Conservation (phyloP, 2,888 invertebrate genomes). For the Sarcophaga carnaria region DNA sequence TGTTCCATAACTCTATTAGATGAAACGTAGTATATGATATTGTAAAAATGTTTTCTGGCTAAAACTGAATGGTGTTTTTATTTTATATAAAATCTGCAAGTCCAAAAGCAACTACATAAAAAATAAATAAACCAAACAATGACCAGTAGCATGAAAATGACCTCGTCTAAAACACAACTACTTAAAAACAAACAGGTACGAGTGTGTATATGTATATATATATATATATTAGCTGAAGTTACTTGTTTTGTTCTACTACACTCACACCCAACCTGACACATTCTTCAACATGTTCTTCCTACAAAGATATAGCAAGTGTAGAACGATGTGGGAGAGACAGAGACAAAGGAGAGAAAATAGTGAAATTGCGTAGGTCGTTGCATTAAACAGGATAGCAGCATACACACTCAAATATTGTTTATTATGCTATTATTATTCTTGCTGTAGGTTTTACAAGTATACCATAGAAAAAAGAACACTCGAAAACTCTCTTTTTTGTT, state of each 20-base stretch:
- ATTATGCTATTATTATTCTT: neutral
- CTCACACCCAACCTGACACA: neutral
- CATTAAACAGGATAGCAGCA: conserved; percentile 20
- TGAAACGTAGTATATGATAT: too few relatives aligned
- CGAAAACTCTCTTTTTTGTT: too few relatives aligned
- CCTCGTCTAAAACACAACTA: neutral
- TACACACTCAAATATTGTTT: neutral
- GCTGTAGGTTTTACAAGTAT: neutral
- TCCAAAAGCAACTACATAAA: neutral
- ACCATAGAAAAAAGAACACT: neutral
- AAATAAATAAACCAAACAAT: conserved; percentile 26
- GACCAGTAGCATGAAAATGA: conserved; percentile 16
- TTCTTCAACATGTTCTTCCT: conserved; percentile 4
- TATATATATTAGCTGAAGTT: neutral
- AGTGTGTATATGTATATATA: neutral
- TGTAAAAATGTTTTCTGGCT: too few relatives aligned
- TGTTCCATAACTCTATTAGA: too few relatives aligned
- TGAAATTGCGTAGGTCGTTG: conserved; percentile 61
- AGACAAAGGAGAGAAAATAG: neutral
- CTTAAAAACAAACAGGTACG: neutral
- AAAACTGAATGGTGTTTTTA: neutral
- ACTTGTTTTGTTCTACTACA: neutral
- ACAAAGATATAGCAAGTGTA: neutral
- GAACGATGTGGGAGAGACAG: neutral
- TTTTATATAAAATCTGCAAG: too few relatives aligned